Conservation (phyloP, 2,797 vertebrate genomes). For the Valencia hispanica region DNA sequence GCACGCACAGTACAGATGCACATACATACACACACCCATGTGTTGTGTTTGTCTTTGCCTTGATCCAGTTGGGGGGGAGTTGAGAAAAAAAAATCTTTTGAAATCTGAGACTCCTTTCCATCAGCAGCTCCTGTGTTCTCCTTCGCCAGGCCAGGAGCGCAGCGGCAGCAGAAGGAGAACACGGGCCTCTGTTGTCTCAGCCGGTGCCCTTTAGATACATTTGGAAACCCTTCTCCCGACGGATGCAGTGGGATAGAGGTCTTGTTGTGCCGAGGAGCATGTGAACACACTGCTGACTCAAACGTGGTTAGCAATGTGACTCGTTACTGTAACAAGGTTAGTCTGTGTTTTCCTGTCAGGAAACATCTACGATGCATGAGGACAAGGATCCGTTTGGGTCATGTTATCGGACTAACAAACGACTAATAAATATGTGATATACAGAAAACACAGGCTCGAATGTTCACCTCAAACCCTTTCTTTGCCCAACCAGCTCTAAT, state of each 20-base stretch:
- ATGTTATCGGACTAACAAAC: background rate
- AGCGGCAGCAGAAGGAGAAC: constrained; percentile 65
- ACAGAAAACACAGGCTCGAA: background rate
- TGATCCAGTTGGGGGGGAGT: constrained; percentile 46
- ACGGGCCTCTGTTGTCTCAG: constrained; percentile 74
- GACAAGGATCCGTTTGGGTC: background rate
- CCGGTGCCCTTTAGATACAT: constrained; percentile 65
- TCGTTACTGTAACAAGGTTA: constrained; percentile 64
- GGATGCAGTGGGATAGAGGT: constrained; percentile 66
- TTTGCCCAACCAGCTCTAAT: background rate
- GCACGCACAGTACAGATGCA: constrained; percentile 22
- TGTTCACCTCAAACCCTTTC: background rate
- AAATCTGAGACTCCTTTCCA: constrained; percentile 70
- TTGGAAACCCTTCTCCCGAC: constrained; percentile 62
- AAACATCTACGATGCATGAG: constrained; percentile 4
- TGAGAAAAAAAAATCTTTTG: constrained; percentile 55
- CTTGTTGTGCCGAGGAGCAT: constrained; percentile 75
- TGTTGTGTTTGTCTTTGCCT: constrained; percentile 60
- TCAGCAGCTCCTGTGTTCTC: constrained; percentile 59
- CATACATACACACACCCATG: constrained; percentile 23
- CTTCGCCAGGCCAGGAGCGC: constrained; percentile 52
- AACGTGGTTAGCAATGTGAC: constrained; percentile 71
- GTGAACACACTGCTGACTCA: constrained; percentile 79
- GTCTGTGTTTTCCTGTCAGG: constrained; percentile 6
- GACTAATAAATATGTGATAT: background rate